These are phyloP conservation scores for Rhinopithecus roxellana DNA, from an alignment of 2,113 vertebrate species.

Conservation along the genomic window DNA sequence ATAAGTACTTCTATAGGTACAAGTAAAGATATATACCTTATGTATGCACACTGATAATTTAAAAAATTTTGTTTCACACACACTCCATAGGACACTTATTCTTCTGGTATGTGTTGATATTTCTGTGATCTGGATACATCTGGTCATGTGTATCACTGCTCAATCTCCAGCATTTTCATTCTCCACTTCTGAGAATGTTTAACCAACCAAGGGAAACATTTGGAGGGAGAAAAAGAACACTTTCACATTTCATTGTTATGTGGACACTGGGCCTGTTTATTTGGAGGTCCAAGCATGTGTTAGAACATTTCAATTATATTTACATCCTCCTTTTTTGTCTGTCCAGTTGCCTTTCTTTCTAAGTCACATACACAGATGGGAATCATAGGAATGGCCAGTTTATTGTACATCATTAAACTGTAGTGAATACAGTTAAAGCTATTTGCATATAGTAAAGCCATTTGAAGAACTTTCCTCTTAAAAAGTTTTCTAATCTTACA, in stretches of 20 bases:
- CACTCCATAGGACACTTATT: not conserved
- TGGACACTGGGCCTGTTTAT: not conserved
- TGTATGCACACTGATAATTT: not conserved
- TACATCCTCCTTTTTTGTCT: not conserved
- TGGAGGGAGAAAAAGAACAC: not conserved
- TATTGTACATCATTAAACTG: not conserved
- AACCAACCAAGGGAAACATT: not conserved
- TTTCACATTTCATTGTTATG: constrained; percentile 35
- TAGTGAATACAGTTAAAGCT: not conserved
- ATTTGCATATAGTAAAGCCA: constrained; percentile 13
- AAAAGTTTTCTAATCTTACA: constrained; percentile 1
- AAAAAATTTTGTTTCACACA: not conserved
- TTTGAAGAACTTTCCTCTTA: constrained; percentile 46
- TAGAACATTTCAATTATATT: not conserved
- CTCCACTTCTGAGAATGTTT: not conserved
- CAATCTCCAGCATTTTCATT: not conserved
- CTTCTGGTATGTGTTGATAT: not conserved
- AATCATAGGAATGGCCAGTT: not conserved
- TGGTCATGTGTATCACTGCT: not conserved
- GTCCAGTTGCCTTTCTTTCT: constrained; percentile 7
- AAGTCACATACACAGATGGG: not conserved
- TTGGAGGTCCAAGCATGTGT: not conserved
- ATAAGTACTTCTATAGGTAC: not conserved
- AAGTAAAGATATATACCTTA: not conserved
- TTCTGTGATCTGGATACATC: not conserved